These are phyloP conservation scores for Epirrita christyi DNA, from an alignment of 2,888 invertebrate genomes.

Conservation along the genomic window DNA sequence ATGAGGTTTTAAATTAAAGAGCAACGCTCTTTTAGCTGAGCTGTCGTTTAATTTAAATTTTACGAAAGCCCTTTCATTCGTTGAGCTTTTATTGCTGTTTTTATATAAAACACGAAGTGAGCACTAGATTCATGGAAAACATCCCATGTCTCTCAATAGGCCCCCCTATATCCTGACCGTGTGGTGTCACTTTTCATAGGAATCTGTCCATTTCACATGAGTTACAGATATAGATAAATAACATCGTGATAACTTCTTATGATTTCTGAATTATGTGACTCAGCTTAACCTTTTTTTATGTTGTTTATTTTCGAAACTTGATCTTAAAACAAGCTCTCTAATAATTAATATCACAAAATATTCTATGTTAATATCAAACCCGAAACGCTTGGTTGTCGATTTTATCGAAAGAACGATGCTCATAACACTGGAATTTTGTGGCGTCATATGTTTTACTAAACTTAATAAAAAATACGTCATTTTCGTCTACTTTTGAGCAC, in stretches of 20 bases:
- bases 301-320: slow-evolving; percentile 5
- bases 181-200: not conserved
- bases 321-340: slow-evolving; percentile 16
- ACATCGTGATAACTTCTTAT: not conserved
- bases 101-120: slow-evolving; percentile 4
- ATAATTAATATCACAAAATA: too few species aligned
- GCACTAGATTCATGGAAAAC: not conserved
- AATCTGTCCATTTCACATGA: not conserved
- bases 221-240: not conserved
- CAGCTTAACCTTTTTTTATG: slow-evolving; percentile 2
- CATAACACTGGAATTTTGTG: slow-evolving; percentile 33
- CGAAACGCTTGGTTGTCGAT: slow-evolving; percentile 31
- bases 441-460: slow-evolving; percentile 38
- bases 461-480: not conserved
- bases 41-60: too few species aligned
- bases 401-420: slow-evolving; percentile 40
- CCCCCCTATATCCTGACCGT: too few species aligned
- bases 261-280: slow-evolving; percentile 6
- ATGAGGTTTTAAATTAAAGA: too few species aligned
- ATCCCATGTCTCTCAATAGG: too few species aligned
- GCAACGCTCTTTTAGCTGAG: too few species aligned
- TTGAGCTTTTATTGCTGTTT: slow-evolving; percentile 10
- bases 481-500: slow-evolving; percentile 1
- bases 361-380: slow-evolving; percentile 33
- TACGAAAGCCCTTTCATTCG: not conserved